Base-by-base conservation (phyloP, 2,888 invertebrate species). In the Andrena marginata region DNA sequence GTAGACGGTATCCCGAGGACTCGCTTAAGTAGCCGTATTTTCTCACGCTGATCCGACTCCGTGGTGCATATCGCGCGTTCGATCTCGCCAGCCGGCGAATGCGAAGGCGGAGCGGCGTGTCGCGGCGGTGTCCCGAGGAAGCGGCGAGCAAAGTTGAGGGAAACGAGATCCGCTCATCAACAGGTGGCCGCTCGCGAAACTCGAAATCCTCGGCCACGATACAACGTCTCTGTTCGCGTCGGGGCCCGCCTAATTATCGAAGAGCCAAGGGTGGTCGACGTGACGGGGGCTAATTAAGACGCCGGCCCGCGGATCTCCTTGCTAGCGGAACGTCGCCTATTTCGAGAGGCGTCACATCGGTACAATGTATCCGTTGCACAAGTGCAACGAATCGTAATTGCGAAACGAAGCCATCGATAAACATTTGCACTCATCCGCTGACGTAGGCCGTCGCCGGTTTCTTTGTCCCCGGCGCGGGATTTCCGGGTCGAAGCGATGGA, bases 101-200 rank as follows among this genome's bases (percentile, higher is more conserved):
- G 80, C 77, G 79, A 77, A 77, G 42, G 16, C 42, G 42, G 13
- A 42, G 42, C 42, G 42, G 13, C 42, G 42, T 42, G 13, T 13
- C 79, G 77, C 56, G 69, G 26, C 63, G 8, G 48, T 13, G 62
- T 16, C 35, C 7, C 51, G 35, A 42, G 48, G 59, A 74, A 65
- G 59, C 67, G 62, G 31, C 59, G 67, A 63, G 84, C 70, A 77
- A 84, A 86, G 82, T 89, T 85, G 65, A 77, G 68, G 68, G 74
- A 79, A 80, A 77, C 77, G 80, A 69, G 82, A 73, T 68, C 70
- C 67, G 85, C 56, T 74, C 77, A 71, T 85, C 89, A 89, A 89
- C 89, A 89, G 88, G 89, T 89, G 88, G 89, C 73, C 85, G 87
- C 74, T 75, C 54, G 82, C 70, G 76, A 76, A 80, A 83, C 84